These are phyloP conservation scores for Eupeodes latifasciatus DNA, from an alignment of 2,888 invertebrate species.

Conservation along the genomic window DNA sequence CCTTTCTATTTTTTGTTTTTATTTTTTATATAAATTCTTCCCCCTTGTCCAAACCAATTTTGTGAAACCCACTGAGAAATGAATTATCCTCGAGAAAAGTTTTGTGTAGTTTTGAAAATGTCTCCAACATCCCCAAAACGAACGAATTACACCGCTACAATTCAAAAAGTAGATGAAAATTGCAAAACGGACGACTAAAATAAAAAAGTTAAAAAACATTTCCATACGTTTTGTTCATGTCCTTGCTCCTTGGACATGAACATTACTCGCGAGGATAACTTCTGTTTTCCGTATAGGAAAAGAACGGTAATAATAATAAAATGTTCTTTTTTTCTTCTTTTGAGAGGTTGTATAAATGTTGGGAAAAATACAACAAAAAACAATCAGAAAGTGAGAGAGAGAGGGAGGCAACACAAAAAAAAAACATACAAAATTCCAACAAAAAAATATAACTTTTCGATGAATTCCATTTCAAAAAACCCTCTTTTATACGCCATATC, in stretches of 20 bases:
- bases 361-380: neutral
- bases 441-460: conserved; percentile 55
- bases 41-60: conserved; percentile 51
- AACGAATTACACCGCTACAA: neutral
- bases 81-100: conserved; percentile 69
- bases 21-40: neutral
- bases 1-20: neutral
- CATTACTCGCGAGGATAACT: conserved; percentile 75
- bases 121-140: conserved; percentile 1
- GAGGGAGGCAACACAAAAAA: neutral
- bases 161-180: neutral
- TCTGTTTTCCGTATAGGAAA: conserved; percentile 69
- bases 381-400: no score
- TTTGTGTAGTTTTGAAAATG: conserved; percentile 59
- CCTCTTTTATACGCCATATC: conserved; percentile 8
- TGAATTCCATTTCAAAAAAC: conserved; percentile 59
- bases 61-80: conserved; percentile 61
- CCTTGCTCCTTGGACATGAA: conserved; percentile 62
- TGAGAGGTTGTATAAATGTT: conserved; percentile 10
- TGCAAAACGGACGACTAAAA: neutral
- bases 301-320: conserved; percentile 75
- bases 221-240: conserved; percentile 67
- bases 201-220: conserved; percentile 56
- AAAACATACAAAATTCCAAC: conserved; percentile 6
- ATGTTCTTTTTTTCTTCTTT: conserved; percentile 21